phyloP scores from a whole-genome alignment of 2,888 invertebrate species.

The Patella pellucida region DNA sequence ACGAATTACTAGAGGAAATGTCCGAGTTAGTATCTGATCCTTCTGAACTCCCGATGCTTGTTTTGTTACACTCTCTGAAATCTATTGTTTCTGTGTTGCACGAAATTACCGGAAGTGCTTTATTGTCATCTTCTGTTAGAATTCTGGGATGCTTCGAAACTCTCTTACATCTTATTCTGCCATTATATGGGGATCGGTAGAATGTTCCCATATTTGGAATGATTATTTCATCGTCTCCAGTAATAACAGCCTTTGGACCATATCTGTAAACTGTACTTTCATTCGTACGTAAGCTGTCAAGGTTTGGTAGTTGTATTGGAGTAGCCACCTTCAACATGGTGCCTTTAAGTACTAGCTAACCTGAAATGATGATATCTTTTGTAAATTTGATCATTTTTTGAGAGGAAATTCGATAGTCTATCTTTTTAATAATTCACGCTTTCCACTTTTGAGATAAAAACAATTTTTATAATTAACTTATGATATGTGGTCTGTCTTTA shows the following conservation, averaged over 20 bases:
- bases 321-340: background rate
- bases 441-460: too few relatives aligned
- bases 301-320: background rate
- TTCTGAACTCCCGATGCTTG: background rate
- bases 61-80: background rate
- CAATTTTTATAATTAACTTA: too few relatives aligned
- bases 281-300: background rate
- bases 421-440: too few relatives aligned
- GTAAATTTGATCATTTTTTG: too few relatives aligned
- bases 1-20: background rate
- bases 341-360: background rate
- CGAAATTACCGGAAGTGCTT: conserved; percentile 4
- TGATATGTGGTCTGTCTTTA: too few relatives aligned
- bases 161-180: background rate
- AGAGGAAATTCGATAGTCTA: too few relatives aligned
- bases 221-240: background rate
- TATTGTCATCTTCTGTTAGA: background rate
- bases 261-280: background rate
- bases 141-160: background rate
- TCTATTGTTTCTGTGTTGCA: background rate
- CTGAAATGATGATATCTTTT: too few relatives aligned
- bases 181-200: background rate
- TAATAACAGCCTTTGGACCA: too few relatives aligned
- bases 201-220: background rate
- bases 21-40: background rate